A percentile compares a stretch with the other conserved stretches of the same genome.
Conservation (phyloP, 2,113 vertebrate genomes). For the Jaculus jaculus region DNA sequence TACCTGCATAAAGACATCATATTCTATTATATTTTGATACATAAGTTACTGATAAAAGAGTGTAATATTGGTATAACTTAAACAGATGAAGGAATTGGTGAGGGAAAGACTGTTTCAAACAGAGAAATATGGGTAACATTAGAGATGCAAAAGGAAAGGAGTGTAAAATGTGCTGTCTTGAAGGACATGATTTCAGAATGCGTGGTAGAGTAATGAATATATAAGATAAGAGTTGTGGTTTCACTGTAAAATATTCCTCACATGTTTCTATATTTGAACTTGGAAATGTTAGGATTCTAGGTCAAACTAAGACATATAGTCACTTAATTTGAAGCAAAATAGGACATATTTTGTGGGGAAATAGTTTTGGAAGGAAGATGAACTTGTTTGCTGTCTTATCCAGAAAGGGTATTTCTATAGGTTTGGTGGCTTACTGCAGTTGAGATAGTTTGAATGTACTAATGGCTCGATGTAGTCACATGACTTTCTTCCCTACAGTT, state of each 20-base stretch:
- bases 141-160: not conserved
- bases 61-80: not conserved
- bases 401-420: not conserved
- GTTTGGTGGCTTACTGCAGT: not conserved
- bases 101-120: not conserved
- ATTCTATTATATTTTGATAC: not conserved
- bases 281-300: not conserved
- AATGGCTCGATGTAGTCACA: not conserved
- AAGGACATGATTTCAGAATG: no score
- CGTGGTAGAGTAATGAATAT: no score
- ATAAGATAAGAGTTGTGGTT: no score
- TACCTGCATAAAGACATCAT: not conserved
- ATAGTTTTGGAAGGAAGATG: not conserved
- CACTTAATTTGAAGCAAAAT: not conserved
- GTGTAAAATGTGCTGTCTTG: not conserved
- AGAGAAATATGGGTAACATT: not conserved
- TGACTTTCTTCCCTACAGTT: not conserved
- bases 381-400: not conserved
- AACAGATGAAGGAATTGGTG: not conserved
- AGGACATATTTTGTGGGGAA: not conserved
- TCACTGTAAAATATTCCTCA: no score
- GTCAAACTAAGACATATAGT: not conserved
- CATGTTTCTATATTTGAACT: no score
- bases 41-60: not conserved
- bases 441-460: not conserved